Percentiles rank a stretch among this genome's conserved stretches.
phyloP scores from a whole-genome alignment of 2,797 vertebrate genomes.

The Calcarius lapponicus region DNA sequence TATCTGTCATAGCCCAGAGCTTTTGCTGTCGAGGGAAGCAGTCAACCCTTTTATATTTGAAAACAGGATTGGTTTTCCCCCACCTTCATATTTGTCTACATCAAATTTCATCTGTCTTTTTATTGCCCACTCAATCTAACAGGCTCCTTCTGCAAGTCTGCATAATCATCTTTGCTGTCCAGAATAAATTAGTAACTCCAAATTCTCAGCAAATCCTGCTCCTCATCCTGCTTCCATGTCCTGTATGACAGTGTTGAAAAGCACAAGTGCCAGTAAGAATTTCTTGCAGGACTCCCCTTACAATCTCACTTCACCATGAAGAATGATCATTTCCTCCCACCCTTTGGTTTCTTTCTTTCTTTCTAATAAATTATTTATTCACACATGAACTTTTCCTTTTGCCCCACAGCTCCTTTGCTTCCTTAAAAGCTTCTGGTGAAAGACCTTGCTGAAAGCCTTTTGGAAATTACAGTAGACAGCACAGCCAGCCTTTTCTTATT shows the following conservation, averaged over 20 bases:
- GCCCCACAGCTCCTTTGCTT: not conserved
- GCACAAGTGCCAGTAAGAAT: not conserved
- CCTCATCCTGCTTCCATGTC: not conserved
- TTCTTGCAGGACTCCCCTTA: not conserved
- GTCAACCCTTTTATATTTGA: not conserved
- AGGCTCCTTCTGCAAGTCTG: not conserved
- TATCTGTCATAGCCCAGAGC: not conserved
- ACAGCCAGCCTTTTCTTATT: not conserved
- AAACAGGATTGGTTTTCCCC: not conserved
- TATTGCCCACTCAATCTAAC: not conserved
- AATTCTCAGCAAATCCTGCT: not conserved
- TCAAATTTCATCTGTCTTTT: slow-evolving; percentile 12
- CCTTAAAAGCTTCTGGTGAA: slow-evolving; percentile 18
- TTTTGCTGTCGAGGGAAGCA: not conserved
- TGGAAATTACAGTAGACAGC: not conserved
- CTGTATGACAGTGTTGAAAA: not conserved
- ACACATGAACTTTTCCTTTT: not conserved
- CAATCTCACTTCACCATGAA: not conserved
- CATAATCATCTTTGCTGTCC: not conserved
- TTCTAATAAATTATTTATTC: slow-evolving; percentile 4
- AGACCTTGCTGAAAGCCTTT: not conserved
- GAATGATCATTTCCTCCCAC: not conserved
- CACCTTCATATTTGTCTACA: slow-evolving; percentile 9
- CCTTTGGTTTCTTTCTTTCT: not conserved
- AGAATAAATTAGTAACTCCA: not conserved